Conservation (phyloP, 2,888 invertebrate species). For the Leptinotarsa peninsularis region DNA sequence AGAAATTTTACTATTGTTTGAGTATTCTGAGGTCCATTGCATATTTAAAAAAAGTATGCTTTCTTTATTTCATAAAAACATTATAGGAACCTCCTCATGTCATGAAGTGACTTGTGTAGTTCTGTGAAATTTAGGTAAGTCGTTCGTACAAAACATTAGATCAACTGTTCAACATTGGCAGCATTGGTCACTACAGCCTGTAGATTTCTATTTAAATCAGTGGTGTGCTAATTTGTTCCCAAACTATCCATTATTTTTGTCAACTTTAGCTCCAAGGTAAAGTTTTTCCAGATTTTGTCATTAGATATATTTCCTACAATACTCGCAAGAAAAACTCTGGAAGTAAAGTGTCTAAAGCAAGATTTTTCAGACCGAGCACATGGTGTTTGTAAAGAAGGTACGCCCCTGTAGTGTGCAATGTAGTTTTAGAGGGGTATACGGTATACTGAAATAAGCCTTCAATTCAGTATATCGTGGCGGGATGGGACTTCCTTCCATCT, state of each 20-base stretch:
- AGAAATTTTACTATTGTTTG: too few relatives aligned
- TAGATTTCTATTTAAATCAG: slow-evolving; percentile 43
- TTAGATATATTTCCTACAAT: slow-evolving; percentile 7
- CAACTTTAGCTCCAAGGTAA: slow-evolving; percentile 36
- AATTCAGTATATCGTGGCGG: slow-evolving; percentile 71
- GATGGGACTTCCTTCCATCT: slow-evolving; percentile 81
- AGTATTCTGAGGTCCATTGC: too few relatives aligned
- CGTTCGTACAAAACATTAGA: too few relatives aligned
- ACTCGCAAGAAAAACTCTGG: neutral
- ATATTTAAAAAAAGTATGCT: too few relatives aligned
- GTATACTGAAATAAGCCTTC: slow-evolving; percentile 66
- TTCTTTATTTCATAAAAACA: too few relatives aligned
- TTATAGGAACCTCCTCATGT: too few relatives aligned
- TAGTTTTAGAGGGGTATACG: slow-evolving; percentile 70
- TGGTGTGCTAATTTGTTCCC: slow-evolving; percentile 41
- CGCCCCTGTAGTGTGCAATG: slow-evolving; percentile 69
- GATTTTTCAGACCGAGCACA: slow-evolving; percentile 36
- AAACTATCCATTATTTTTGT: slow-evolving; percentile 19
- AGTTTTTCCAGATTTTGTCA: slow-evolving; percentile 19
- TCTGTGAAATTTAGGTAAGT: too few relatives aligned
- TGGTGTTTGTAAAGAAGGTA: slow-evolving; percentile 46
- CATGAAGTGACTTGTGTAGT: too few relatives aligned
- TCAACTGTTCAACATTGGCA: too few relatives aligned
- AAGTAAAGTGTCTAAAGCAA: neutral
- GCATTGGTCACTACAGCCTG: slow-evolving; percentile 28